These are phyloP conservation scores for Myotis brandtii DNA, from an alignment of 2,113 vertebrate species.

Conservation along the genomic window DNA sequence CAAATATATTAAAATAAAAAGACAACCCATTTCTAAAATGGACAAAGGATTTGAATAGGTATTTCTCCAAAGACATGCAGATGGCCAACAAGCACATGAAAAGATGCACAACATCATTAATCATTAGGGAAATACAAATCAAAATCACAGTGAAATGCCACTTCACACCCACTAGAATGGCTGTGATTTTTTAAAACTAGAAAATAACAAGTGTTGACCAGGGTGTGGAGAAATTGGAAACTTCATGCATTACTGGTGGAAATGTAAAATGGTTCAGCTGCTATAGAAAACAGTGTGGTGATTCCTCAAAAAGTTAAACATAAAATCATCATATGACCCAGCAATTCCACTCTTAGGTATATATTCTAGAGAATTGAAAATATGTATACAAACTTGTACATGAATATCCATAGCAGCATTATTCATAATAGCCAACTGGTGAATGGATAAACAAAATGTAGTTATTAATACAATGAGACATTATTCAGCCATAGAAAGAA, in stretches of 20 bases:
- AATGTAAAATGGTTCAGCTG: neutral
- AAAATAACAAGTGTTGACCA: neutral
- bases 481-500: slow-evolving; percentile 2
- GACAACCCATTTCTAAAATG: neutral
- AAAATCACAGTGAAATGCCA: neutral
- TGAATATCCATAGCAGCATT: neutral
- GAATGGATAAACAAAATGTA: neutral
- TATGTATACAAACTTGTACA: neutral
- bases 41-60: slow-evolving; percentile 1
- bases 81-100: neutral
- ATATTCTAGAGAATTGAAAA: slow-evolving; percentile 24
- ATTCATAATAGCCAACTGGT: neutral
- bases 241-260: neutral
- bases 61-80: neutral
- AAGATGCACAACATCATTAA: neutral
- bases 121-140: neutral
- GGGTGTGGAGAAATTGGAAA: neutral
- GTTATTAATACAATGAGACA: neutral
- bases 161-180: neutral
- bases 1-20: neutral
- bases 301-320: neutral
- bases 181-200: neutral
- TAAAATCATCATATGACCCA: neutral
- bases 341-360: neutral
- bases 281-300: neutral